Conservation (phyloP, 2,797 vertebrate genomes). For the Malacoctenus gilli region DNA sequence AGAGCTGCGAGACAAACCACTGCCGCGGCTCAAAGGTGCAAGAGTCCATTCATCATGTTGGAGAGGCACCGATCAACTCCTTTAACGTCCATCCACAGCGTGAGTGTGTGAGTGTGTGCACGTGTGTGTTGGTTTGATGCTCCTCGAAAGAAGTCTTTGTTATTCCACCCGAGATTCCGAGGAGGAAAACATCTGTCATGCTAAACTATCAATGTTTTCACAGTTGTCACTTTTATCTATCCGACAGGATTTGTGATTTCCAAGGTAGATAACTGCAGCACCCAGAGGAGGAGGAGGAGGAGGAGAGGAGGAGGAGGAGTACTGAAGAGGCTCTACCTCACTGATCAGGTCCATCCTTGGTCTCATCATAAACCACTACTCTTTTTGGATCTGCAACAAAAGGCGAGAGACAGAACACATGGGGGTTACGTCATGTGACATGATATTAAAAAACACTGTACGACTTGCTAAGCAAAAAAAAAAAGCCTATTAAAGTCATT, state of each 20-base stretch:
- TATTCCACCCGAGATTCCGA: conserved; percentile 58
- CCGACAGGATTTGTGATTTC: conserved; percentile 58
- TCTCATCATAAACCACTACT: conserved; percentile 78
- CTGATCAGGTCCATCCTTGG: conserved; percentile 76
- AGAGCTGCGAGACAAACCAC: conserved; percentile 60
- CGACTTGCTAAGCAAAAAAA: no score
- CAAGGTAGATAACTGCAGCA: conserved; percentile 68
- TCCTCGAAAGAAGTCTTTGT: conserved; percentile 47
- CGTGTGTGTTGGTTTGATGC: conserved; percentile 44
- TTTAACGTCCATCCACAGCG: conserved; percentile 50
- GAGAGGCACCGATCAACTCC: conserved; percentile 69
- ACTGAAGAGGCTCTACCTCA: conserved; percentile 71
- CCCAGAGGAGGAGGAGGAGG: conserved; percentile 58
- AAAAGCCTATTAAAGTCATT: no score
- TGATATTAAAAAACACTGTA: no score
- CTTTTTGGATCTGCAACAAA: conserved; percentile 78
- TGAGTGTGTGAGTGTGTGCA: conserved; percentile 8
- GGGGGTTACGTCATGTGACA: no score
- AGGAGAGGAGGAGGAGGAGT: conserved; percentile 54
- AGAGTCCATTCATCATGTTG: conserved; percentile 55
- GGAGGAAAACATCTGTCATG: conserved; percentile 66
- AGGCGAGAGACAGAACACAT: not conserved
- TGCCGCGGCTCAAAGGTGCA: conserved; percentile 50
- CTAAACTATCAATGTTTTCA: conserved; percentile 73
- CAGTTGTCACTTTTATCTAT: conserved; percentile 72